Evolutionary conservation across 2,113 vertebrate species (phyloP).

Genomic region (Eidolon helvum): DNA sequence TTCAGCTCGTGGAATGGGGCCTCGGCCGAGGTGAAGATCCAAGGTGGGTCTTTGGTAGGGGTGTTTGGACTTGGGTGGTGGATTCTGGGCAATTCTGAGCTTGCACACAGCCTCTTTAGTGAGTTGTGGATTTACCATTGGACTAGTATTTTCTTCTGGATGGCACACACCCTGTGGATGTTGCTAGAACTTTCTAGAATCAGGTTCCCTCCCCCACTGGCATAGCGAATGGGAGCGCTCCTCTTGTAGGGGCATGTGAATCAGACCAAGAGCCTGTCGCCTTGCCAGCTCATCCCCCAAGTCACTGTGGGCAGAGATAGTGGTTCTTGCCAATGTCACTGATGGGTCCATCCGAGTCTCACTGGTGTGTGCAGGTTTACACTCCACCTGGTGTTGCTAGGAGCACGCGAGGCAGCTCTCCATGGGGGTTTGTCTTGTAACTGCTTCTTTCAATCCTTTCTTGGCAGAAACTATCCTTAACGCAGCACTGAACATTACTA

Average conservation of each 20-base stretch:
- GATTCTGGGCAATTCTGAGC: not conserved
- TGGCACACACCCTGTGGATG: not conserved
- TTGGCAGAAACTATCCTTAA: not conserved
- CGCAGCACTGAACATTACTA: not conserved
- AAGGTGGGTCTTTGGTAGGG: slow-evolving; percentile 79
- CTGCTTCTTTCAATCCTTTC: not conserved
- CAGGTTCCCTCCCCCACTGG: not conserved
- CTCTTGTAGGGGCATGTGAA: not conserved
- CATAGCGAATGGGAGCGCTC: not conserved
- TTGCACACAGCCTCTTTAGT: not conserved
- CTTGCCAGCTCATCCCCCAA: not conserved
- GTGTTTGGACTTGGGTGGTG: not conserved
- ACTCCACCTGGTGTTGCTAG: not conserved
- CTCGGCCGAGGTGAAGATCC: slow-evolving; percentile 76
- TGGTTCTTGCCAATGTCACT: not conserved
- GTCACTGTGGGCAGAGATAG: not conserved
- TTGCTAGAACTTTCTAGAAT: not conserved
- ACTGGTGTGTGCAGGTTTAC: not conserved
- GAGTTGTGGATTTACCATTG: not conserved
- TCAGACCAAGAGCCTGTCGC: not conserved
- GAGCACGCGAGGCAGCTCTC: not conserved
- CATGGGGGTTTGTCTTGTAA: not conserved
- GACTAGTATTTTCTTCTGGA: not conserved
- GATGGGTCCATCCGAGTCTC: not conserved
- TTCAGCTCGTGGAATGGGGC: slow-evolving; percentile 64